Conservation (phyloP, 1,140 invertebrate species). For the Aphis gossypii region DNA sequence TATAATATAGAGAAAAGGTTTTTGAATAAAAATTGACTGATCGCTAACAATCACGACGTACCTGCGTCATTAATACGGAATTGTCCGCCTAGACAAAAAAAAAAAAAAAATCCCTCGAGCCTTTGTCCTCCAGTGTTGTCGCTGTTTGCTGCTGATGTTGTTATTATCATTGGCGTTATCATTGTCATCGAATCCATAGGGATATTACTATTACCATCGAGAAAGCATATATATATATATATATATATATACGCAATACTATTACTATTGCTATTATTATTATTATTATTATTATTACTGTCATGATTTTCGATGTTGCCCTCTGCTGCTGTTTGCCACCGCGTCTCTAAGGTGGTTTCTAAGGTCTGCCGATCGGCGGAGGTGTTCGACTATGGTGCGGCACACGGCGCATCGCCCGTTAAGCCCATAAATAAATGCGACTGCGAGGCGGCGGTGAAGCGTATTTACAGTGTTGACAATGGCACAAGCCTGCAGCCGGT, state of each 20-base stretch:
- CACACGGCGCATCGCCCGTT: neutral
- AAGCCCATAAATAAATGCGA: constrained; percentile 32
- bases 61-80: neutral
- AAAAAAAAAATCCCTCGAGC: neutral
- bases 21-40: neutral
- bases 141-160: neutral
- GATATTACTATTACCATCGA: neutral
- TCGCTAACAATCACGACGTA: neutral
- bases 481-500: neutral
- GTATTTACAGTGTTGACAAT: constrained; percentile 2
- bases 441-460: too few relatives aligned
- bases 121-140: neutral
- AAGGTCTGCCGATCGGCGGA: neutral
- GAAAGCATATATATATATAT: neutral
- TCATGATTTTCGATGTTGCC: neutral
- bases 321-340: neutral
- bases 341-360: neutral
- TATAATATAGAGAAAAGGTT: neutral
- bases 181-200: neutral
- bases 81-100: neutral
- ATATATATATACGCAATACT: neutral
- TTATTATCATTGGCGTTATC: neutral
- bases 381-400: neutral
- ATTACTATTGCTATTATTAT: neutral
- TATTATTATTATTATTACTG: neutral